Conservation (phyloP, 2,888 invertebrate genomes). For the Biston stratarius region DNA sequence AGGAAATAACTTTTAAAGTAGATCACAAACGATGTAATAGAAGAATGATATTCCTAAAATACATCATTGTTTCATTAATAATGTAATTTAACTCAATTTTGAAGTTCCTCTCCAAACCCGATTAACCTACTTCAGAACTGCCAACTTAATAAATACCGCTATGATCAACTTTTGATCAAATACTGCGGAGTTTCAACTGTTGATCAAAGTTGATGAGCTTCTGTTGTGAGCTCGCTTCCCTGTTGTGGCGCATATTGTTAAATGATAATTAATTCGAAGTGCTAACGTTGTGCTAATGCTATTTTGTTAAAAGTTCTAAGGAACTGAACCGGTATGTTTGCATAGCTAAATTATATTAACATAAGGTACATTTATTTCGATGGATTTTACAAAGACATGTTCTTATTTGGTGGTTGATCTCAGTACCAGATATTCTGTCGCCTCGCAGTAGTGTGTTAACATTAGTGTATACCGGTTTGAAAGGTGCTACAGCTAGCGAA, state of each 20-base stretch:
- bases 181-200: conserved; percentile 19
- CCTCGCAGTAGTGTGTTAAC: too few species aligned
- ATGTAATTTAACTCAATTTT: conserved; percentile 1
- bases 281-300: conserved; percentile 14
- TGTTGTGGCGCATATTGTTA: conserved; percentile 2
- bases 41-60: too few species aligned
- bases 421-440: too few species aligned
- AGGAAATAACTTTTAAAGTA: too few species aligned
- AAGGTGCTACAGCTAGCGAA: too few species aligned
- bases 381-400: too few species aligned
- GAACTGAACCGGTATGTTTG: neutral
- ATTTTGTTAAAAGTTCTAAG: neutral
- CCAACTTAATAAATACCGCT: conserved; percentile 22
- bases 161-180: conserved; percentile 29
- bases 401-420: too few species aligned
- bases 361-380: too few species aligned
- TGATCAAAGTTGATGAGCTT: conserved; percentile 28
- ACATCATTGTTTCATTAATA: neutral
- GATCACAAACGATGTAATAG: too few species aligned
- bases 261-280: conserved; percentile 14
- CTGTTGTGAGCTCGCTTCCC: conserved; percentile 6
- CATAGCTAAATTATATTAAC: too few species aligned
- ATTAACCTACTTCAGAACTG: conserved; percentile 30
- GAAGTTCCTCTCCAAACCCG: conserved; percentile 13
- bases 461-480: too few species aligned